phyloP scores from a whole-genome alignment of 2,113 vertebrate species.

The Colius striatus region DNA sequence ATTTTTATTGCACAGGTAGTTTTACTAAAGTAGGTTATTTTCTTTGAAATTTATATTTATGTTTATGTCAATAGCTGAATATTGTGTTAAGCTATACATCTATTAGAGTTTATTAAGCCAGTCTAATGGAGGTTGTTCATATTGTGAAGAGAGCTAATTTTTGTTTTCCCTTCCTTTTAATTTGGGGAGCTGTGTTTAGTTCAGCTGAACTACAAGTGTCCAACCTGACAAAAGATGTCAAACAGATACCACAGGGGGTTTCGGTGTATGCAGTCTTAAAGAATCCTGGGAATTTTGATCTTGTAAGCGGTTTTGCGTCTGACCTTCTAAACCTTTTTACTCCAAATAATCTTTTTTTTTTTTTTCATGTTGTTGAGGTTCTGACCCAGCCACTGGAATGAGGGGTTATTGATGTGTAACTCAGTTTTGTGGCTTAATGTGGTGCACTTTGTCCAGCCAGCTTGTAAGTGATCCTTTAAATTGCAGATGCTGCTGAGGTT shows the following conservation, averaged over 20 bases:
- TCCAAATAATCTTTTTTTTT: conserved; percentile 29
- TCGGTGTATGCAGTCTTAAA: not conserved
- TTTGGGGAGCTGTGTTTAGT: conserved; percentile 38
- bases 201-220: conserved; percentile 12
- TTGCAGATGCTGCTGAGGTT: conserved; percentile 74
- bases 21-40: conserved; percentile 87
- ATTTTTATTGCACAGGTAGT: conserved; percentile 93
- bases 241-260: conserved; percentile 61
- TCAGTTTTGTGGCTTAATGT: conserved; percentile 70
- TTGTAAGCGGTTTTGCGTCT: conserved; percentile 46
- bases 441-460: conserved; percentile 71
- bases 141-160: conserved; percentile 69
- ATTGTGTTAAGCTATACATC: conserved; percentile 79
- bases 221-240: not conserved
- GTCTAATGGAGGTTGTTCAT: conserved; percentile 73
- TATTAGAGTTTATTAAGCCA: conserved; percentile 82
- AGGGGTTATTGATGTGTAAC: conserved; percentile 67
- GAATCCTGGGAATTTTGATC: conserved; percentile 2
- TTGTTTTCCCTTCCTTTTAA: conserved; percentile 63
- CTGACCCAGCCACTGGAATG: conserved; percentile 62
- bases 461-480: conserved; percentile 74
- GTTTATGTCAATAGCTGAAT: conserved; percentile 86
- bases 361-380: conserved; percentile 35
- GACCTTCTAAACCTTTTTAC: conserved; percentile 58
- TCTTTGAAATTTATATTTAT: conserved; percentile 87